Base-by-base conservation (phyloP, 1,140 invertebrate species). In the Drosophila navojoa region DNA sequence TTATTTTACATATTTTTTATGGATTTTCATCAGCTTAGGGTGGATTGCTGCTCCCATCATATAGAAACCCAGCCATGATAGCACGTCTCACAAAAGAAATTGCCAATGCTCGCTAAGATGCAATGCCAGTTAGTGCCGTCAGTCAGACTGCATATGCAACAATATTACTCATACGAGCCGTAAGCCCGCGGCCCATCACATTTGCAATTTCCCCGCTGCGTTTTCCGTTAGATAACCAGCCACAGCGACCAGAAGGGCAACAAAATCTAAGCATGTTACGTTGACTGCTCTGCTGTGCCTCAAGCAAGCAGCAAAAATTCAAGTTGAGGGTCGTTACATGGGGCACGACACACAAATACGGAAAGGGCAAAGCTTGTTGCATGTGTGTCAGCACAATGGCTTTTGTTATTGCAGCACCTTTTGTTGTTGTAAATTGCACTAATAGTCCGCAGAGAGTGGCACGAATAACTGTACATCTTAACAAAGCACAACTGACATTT, bases 311-410 rank as follows among this genome's bases (percentile, higher is more conserved):
- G 9, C 6, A 50, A 40, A 70, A 73, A 75, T 87, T 87, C 79
- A 86, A 86, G 81, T 87, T 86, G 71, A 82, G 79, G 84, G 82
- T 79, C 76, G 64, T 38, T 19, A 3, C 32, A 44, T 29, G 40
- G 6, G 13, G 4, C 19, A 62, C 38, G 53, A 11, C 40, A 35
- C 44, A 32, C 4, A 29, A 6, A 5, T 29, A 32, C 3, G 1
- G 44, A 52, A 57, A 67, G 59, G 61, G 61, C 42, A 55, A 59
- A 53, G 49, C 66, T 70, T 68, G 49, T 52, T 61, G 61, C 71
- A 69, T 75, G 77, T 35, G 62, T 77, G 74, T 35, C 27, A 49
- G 15, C 15, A 22, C 6, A 52, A 53, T 22, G 49, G 13, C 19
- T 38, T 40, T 70, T 62, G 38, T 29, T 38, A 42, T n/a, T 35